A percentile compares a stretch with the other conserved stretches of the same genome.
These are phyloP conservation scores for Rhopilema esculentum DNA, from an alignment of 30 jellyfish, hydroid and myxozoan genomes.

Conservation along the genomic window DNA sequence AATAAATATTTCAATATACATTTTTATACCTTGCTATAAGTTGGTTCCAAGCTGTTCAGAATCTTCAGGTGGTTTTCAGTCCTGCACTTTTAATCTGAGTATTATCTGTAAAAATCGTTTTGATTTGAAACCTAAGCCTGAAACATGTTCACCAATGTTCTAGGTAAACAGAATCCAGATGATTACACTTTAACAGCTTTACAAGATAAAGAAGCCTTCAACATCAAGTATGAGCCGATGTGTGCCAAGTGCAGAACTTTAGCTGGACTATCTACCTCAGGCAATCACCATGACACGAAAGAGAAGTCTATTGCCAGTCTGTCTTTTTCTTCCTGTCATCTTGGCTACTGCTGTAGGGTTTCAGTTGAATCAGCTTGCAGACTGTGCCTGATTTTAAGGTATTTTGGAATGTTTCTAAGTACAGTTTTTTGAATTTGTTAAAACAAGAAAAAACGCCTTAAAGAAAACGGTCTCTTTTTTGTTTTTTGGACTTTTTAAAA, in stretches of 20 bases:
- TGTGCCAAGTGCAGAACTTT: constrained; percentile 33
- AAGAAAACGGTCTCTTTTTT: too few species aligned
- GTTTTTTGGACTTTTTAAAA: too few species aligned
- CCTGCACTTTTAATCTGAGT: too few species aligned
- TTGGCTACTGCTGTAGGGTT: constrained; percentile 37
- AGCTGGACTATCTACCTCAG: constrained; percentile 10
- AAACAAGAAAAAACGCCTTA: too few species aligned
- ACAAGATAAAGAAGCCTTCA: constrained; percentile 28
- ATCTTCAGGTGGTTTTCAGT: too few species aligned
- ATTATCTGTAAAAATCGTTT: too few species aligned
- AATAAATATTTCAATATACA: too few species aligned
- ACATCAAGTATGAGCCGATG: constrained; percentile 53
- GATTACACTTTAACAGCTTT: neutral
- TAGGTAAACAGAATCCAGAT: constrained; percentile 2
- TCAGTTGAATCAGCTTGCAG: neutral
- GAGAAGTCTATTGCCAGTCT: neutral
- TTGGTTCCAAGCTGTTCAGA: too few species aligned
- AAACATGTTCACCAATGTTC: neutral
- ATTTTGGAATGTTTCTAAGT: too few species aligned
- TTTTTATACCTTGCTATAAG: too few species aligned
- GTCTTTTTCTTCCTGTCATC: constrained; percentile 18
- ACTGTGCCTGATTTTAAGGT: neutral
- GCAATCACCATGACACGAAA: neutral
- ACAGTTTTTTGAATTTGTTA: too few species aligned
- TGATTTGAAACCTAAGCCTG: too few species aligned